These are phyloP conservation scores for Dicranocentrus wangi DNA, from an alignment of 2,888 invertebrate species.

Conservation along the genomic window DNA sequence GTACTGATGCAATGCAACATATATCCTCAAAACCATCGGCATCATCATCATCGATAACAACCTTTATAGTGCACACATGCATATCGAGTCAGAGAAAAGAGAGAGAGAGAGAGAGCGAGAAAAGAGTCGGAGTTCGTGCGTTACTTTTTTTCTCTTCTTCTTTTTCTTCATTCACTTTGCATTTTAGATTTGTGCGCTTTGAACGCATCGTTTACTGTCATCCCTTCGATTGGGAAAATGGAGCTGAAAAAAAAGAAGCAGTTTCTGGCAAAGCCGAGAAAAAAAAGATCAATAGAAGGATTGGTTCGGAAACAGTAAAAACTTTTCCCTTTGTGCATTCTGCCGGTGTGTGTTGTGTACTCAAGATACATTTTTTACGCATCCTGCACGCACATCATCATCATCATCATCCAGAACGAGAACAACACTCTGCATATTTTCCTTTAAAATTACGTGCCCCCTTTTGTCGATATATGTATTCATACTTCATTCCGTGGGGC, in stretches of 20 bases:
- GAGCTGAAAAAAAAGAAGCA: constrained; percentile 11
- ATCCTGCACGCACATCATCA: constrained; percentile 39
- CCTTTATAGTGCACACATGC: constrained; percentile 8
- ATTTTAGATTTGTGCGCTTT: constrained; percentile 33
- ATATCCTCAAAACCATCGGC: neutral
- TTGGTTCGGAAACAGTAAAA: constrained; percentile 38
- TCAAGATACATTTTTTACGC: constrained; percentile 41
- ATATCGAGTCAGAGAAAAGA: neutral
- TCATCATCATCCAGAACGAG: too few species aligned
- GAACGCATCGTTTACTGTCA: constrained; percentile 3
- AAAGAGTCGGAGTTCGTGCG: constrained; percentile 26
- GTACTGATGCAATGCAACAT: neutral
- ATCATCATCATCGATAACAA: neutral
- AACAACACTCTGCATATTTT: too few species aligned
- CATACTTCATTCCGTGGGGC: too few species aligned
- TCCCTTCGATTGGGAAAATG: neutral
- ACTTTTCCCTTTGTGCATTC: constrained; percentile 36
- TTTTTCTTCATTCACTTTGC: constrained; percentile 17
- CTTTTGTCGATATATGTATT: too few species aligned
- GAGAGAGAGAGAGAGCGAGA: too few species aligned
- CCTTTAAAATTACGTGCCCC: too few species aligned
- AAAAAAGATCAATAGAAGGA: constrained; percentile 49
- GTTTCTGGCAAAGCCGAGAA: too few species aligned
- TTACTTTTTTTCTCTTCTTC: constrained; percentile 2
- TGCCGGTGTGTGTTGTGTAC: constrained; percentile 15